Evolutionary conservation across 2,888 invertebrate species (phyloP).

Genomic region (Caenorhabditis japonica): DNA sequence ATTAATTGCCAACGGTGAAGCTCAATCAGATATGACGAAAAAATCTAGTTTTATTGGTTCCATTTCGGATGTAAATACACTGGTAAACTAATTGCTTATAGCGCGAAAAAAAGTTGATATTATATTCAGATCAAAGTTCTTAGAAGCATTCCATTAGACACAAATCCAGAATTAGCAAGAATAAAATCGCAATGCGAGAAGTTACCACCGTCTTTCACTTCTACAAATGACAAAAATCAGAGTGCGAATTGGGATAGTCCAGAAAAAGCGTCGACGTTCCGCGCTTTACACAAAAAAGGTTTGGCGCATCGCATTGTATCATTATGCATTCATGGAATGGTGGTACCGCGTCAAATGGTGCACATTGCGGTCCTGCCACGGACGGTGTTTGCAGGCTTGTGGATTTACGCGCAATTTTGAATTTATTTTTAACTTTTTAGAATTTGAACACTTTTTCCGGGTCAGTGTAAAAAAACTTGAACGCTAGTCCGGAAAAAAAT

Average conservation of each 20-base stretch:
- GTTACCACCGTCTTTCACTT: constrained; percentile 30
- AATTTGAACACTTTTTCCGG: too few relatives aligned
- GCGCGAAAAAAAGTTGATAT: constrained; percentile 5
- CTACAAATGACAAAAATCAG: constrained; percentile 3
- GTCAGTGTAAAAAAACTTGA: too few relatives aligned
- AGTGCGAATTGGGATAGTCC: not conserved
- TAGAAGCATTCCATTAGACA: not conserved
- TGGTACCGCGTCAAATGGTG: too few relatives aligned
- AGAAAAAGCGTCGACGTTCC: constrained; percentile 21
- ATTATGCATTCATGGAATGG: too few relatives aligned
- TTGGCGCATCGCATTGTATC: too few relatives aligned
- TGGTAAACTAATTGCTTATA: constrained; percentile 54
- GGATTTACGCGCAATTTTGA: too few relatives aligned
- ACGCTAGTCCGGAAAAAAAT: too few relatives aligned
- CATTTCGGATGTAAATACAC: constrained; percentile 64
- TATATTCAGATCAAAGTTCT: constrained; percentile 29
- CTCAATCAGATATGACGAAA: constrained; percentile 16
- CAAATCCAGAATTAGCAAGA: constrained; percentile 1
- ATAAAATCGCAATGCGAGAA: constrained; percentile 22
- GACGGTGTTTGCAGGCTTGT: too few relatives aligned
- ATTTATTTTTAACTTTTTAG: too few relatives aligned
- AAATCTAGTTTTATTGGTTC: constrained; percentile 61
- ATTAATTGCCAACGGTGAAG: constrained; percentile 5
- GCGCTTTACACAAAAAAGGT: constrained; percentile 31
- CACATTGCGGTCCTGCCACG: too few relatives aligned